Evolutionary conservation across 92 coral and sea anemone genomes (phyloP).

Genomic region (Palythoa grandiflora): DNA sequence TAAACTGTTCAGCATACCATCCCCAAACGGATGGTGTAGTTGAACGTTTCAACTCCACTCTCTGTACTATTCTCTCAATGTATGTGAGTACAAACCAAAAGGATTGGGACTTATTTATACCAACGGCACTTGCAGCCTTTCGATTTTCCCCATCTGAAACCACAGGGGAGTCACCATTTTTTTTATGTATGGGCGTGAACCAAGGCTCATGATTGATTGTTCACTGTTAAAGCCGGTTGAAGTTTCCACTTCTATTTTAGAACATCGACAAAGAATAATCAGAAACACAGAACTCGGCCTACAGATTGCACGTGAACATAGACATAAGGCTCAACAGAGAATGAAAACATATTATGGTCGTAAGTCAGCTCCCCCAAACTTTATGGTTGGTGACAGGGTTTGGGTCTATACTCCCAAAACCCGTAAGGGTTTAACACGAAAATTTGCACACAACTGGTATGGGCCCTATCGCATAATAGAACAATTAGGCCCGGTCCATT

Average conservation of each 20-base stretch:
- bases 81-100: conserved; percentile 56
- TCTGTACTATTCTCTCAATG: conserved; percentile 45
- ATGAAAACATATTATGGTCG: conserved; percentile 39
- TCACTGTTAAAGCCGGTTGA: conserved; percentile 54
- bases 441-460: conserved; percentile 42
- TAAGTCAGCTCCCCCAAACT: background rate
- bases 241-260: conserved; percentile 44
- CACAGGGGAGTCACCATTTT: conserved; percentile 68
- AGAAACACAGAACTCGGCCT: conserved; percentile 62
- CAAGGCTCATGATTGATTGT: conserved; percentile 64
- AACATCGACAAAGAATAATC: conserved; percentile 65
- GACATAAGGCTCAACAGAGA: conserved; percentile 38
- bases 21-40: conserved; percentile 53
- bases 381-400: conserved; percentile 13
- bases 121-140: conserved; percentile 42
- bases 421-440: conserved; percentile 13
- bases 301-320: conserved; percentile 38
- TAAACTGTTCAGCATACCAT: conserved; percentile 50
- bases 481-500: conserved; percentile 25
- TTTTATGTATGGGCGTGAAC: conserved; percentile 64
- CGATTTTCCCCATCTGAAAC: conserved; percentile 61
- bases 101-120: conserved; percentile 60
- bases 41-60: conserved; percentile 51
- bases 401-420: conserved; percentile 52
- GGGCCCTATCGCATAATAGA: conserved; percentile 44